phyloP scores from a whole-genome alignment of 1,140 invertebrate genomes.

The Drosophila rhopaloa region DNA sequence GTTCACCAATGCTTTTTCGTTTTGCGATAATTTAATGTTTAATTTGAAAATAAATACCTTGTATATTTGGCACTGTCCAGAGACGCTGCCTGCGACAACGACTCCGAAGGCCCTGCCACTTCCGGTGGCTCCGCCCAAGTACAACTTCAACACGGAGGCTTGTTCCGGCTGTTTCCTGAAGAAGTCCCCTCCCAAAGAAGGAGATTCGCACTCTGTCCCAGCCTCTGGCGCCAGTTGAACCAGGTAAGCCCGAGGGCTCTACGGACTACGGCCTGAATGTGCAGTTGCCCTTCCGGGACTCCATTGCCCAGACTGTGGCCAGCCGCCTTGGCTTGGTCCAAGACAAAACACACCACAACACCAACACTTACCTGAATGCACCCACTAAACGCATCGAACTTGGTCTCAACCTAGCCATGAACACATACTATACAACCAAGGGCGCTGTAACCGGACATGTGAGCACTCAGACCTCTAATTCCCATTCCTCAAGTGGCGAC shows the following conservation, averaged over 20 bases:
- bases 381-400: slow-evolving; percentile 20
- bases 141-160: slow-evolving; percentile 54
- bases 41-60: no score
- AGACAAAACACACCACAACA: slow-evolving; percentile 26
- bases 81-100: slow-evolving; percentile 39
- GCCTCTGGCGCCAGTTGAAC: slow-evolving; percentile 32
- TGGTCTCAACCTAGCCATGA: slow-evolving; percentile 42
- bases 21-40: no score
- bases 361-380: slow-evolving; percentile 17
- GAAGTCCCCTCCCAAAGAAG: slow-evolving; percentile 55
- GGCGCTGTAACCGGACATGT: slow-evolving; percentile 44
- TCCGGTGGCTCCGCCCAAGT: slow-evolving; percentile 22
- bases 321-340: slow-evolving; percentile 22
- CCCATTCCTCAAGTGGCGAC: not conserved
- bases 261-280: slow-evolving; percentile 47
- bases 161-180: slow-evolving; percentile 75
- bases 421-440: slow-evolving; percentile 34
- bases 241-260: slow-evolving; percentile 30
- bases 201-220: slow-evolving; percentile 73
- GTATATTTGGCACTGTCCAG: slow-evolving; percentile 17
- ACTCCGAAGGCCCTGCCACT: slow-evolving; percentile 17
- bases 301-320: slow-evolving; percentile 47
- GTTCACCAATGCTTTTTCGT: no score
- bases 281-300: slow-evolving; percentile 41
- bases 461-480: slow-evolving; percentile 14